A percentile compares a stretch with the other conserved stretches of the same genome.
phyloP scores from a whole-genome alignment of 2,888 invertebrate genomes.

The Protonemura montana region DNA sequence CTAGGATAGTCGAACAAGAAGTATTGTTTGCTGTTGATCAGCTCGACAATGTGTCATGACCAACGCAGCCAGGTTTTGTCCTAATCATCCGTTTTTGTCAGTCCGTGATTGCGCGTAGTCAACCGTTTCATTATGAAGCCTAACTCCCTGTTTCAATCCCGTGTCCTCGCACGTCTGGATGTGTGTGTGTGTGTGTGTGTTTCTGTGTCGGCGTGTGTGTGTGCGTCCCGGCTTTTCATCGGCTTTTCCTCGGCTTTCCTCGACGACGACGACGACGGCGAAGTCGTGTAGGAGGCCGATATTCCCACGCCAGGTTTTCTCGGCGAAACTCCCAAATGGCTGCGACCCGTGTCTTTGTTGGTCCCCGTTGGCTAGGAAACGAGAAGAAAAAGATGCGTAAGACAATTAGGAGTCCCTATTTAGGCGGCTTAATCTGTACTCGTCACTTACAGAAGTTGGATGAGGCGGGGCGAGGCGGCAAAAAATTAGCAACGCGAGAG shows the following conservation, averaged over 20 bases:
- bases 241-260: background rate
- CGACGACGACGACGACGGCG: background rate
- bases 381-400: slow-evolving; percentile 28
- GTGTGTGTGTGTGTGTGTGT: background rate
- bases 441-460: slow-evolving; percentile 37
- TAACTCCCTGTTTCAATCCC: slow-evolving; percentile 16
- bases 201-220: background rate
- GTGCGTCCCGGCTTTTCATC: background rate
- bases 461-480: slow-evolving; percentile 18
- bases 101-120: background rate
- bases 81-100: slow-evolving; percentile 30
- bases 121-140: slow-evolving; percentile 25
- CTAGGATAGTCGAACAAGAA: background rate
- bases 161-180: background rate
- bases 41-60: background rate
- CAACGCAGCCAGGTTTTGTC: slow-evolving; percentile 15
- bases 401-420: slow-evolving; percentile 35
- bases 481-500: slow-evolving; percentile 38
- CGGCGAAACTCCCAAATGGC: background rate
- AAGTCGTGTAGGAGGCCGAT: slow-evolving; percentile 1
- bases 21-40: slow-evolving; percentile 27
- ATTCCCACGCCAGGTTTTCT: background rate
- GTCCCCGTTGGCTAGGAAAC: slow-evolving; percentile 32
- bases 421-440: slow-evolving; percentile 34
- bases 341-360: background rate